phyloP scores from a whole-genome alignment of 2,888 invertebrate genomes.

The Laothoe populi region DNA sequence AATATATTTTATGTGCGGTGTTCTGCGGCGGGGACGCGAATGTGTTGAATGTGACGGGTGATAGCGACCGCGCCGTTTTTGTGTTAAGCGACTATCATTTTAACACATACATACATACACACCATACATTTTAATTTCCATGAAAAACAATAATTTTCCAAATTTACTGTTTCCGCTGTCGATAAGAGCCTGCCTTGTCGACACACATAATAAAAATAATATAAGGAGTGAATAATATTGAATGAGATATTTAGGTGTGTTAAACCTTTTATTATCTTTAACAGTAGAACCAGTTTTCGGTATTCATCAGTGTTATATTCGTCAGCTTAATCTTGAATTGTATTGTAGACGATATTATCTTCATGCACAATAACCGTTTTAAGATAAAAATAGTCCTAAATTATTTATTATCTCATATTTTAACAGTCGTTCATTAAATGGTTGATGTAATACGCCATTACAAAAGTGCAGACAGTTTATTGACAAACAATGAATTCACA shows the following conservation, averaged over 20 bases:
- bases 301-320: too few species aligned
- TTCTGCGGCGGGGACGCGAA: constrained; percentile 53
- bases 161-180: constrained; percentile 13
- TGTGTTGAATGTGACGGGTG: constrained; percentile 59
- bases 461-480: constrained; percentile 1
- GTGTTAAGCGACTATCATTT: not conserved
- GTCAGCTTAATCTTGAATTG: not conserved
- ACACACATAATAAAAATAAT: constrained; percentile 19
- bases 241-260: not conserved
- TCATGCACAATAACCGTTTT: too few species aligned
- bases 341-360: not conserved
- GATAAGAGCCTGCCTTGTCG: constrained; percentile 24
- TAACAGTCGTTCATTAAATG: not conserved
- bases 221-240: not conserved
- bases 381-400: too few species aligned
- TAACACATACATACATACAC: too few species aligned
- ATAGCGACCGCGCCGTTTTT: constrained; percentile 27
- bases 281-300: not conserved
- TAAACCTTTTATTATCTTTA: constrained; percentile 6
- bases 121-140: constrained; percentile 33
- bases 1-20: constrained; percentile 77
- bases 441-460: not conserved
- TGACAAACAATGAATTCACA: constrained; percentile 72
- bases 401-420: not conserved
- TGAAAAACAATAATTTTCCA: not conserved